Evolutionary conservation across 2,888 invertebrate species (phyloP), one percentile per base, ranked within the genome.

Genomic region (Hydropsyche betteni): DNA sequence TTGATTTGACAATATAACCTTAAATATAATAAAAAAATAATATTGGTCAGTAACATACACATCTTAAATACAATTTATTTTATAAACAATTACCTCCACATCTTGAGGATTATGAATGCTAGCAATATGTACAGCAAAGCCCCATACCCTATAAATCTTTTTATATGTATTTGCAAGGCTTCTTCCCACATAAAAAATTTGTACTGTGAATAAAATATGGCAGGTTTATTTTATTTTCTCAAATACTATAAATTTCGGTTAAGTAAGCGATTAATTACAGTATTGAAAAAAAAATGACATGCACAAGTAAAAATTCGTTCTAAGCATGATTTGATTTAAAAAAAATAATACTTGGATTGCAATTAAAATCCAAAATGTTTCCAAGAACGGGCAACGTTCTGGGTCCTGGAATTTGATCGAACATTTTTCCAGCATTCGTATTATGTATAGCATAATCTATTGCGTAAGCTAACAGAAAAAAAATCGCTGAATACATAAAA

Each of bases 101-200:
- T 77, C 77, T 38, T 75, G 38, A 0, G 77, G 75, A 33, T 72
- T 58, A n/a, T 71, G 68, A 2, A 77, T 3, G 44, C 75, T 77
- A 8, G 74, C 33, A 24, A 53, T 36, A 44, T 33, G 12, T 5
- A 14, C 16, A 61, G 24, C 16, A 50, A 24, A 50, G 36, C 33
- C 61, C 72, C 72, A 72, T 1, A 61, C 24, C 8, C 74, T 77
- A 36, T 76, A 78, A 51, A 77, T 75, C 5, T 76, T 77, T 69
- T 78, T 78, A 68, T 75, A 80, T 64, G 73, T 53, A 69, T 76
- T 69, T 8, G 75, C 70, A 33, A 64, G 24, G 8, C 73, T n/a
- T 61, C 76, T 44, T 12, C 75, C 44, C 34, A 51, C 5, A n/a
- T 68, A 70, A 74, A 79, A 80, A 10, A 80, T n/a, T 68, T 71